Evolutionary conservation across 2,888 invertebrate genomes (phyloP), one percentile per base, ranked within the genome.

Genomic region (Heteromyza rotundicornis): DNA sequence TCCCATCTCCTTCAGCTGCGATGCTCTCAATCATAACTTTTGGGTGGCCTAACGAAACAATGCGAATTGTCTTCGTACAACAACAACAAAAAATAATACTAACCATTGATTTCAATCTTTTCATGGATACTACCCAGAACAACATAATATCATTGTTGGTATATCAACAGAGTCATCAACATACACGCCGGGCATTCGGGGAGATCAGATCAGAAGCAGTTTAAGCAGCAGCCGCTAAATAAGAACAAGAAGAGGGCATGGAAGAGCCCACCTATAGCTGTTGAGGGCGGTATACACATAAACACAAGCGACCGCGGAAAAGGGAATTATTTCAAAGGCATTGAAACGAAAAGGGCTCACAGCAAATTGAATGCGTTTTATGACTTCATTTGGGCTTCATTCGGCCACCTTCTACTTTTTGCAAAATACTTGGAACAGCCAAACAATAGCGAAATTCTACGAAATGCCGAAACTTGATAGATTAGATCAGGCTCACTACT

Each of bases 21-120:
- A n/a, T n/a, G n/a, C 5, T 12, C 73, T 77, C 75, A 75, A 77
- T 79, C 77, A 78, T 79, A 79, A 77, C 76, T 73, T 77, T 78
- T 78, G 78, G 79, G 78, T 78, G 78, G 78, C 76, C 49, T 14
- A 40, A 57, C 57, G 57, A 59, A 59, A 59, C 58, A 59, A 59
- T 52, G 58, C 52, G 58, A 59, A 57, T 57, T 56, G 40, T 56
- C n/a, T 56, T 7, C 35, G 17, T 16, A 19, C 35, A 16, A 54
- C 16, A 19, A 54, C 1, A 36, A 44, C 22, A 23, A 23, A 22
- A 24, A 40, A 56, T 23, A n/a, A n/a, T 8, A n/a, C 19, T 16
- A 47, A 57, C 12, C 58, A 50, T 50, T 57, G 58, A 57, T 57
- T 57, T 57, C 58, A 59, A 59, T 52, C 58, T 59, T 47, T 20